Evolutionary conservation across 1,140 invertebrate genomes (phyloP), one percentile per base, ranked within the genome.

Genomic region (Venustaconcha ellipsiformis): DNA sequence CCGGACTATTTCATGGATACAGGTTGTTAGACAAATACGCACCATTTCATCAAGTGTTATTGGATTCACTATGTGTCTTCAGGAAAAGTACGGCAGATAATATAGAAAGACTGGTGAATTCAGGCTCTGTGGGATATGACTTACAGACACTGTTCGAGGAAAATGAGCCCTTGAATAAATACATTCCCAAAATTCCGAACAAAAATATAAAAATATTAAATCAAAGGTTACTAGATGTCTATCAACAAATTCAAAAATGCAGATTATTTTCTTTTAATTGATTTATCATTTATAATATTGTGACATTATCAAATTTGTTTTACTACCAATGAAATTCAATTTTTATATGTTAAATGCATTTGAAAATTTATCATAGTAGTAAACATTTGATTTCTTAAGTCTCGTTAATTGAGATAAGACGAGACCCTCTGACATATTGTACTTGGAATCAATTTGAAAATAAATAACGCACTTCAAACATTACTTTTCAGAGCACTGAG

Each of bases 1-100:
- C 95, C 12, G 95, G 95, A 0, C 88, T 97, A 12, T 90, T 97
- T 76, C 95, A 97, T 87, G 95, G 95, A 12, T 97, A 96, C 88
- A 91, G 95, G 76, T 90, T 97, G 37, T 90, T 96, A 71, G 94
- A 95, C 82, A 96, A 96, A 86, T 97, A 96, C 89, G 94, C 95
- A 85, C 90, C 92, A 20, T 96, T 95, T 87, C 95, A 96, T 87
- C 92, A 93, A 78, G 88, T 94, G 8, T 91, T 96, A 82, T 89
- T 97, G 68, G 93, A 95, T 78, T 93, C 94, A 79, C 86, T 96
- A 72, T 97, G 95, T 91, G 91, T 96, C 23, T 96, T 96, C 88
- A 91, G 95, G 64, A 91, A 92, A 72, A 90, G 90, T 26, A 96
- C 95, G 1, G 93, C 93, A 0, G 91, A 94, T 20, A 90, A 92